Evolutionary conservation across 2,888 invertebrate genomes (phyloP).

Genomic region (Endomychus coccineus): DNA sequence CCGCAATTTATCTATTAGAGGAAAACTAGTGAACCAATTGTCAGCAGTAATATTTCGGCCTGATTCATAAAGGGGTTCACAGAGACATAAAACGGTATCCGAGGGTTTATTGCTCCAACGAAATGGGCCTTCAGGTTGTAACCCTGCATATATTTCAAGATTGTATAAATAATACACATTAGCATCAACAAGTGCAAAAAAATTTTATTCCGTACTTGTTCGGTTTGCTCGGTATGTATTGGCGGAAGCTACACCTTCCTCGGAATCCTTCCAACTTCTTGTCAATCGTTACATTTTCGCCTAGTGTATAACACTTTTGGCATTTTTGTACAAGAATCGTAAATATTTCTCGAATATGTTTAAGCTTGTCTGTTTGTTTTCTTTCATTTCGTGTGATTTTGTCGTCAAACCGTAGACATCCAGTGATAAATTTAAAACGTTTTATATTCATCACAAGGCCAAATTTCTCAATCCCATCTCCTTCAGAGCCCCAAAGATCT

Average conservation of each 20-base stretch:
- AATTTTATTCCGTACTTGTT: constrained; percentile 19
- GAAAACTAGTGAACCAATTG: no score
- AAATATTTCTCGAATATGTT: constrained; percentile 11
- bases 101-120: constrained; percentile 13
- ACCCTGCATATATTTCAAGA: constrained; percentile 17
- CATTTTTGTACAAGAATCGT: constrained; percentile 9
- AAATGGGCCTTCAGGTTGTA: constrained; percentile 18
- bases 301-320: constrained; percentile 14
- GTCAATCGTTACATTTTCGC: constrained; percentile 16
- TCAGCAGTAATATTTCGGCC: constrained; percentile 18
- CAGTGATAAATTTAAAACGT: constrained; percentile 12
- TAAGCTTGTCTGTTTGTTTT: constrained; percentile 3
- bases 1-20: no score
- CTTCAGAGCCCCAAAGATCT: constrained; percentile 1
- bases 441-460: constrained; percentile 4
- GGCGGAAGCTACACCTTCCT: constrained; percentile 18
- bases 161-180: constrained; percentile 13
- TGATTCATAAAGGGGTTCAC: constrained; percentile 11
- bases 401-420: constrained; percentile 13
- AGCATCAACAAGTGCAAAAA: constrained; percentile 16
- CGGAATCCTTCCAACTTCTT: constrained; percentile 19
- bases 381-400: constrained; percentile 5
- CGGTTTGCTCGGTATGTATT: constrained; percentile 19
- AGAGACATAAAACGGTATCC: constrained; percentile 15
- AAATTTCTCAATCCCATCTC: constrained; percentile 3